Evolutionary conservation across 2,888 invertebrate genomes (phyloP).

Genomic region (Panorpa germanica): DNA sequence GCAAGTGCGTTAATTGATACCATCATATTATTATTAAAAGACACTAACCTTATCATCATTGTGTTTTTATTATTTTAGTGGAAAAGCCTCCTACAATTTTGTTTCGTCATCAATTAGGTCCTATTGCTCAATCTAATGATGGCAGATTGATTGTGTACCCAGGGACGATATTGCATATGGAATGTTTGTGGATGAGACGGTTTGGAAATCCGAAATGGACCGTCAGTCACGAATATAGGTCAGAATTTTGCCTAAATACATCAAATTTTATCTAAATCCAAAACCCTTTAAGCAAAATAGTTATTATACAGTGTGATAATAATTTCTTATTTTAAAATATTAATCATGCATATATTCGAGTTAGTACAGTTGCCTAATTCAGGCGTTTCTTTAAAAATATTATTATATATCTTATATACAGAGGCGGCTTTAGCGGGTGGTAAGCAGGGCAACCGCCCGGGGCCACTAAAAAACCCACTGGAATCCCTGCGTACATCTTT

Average conservation of each 20-base stretch:
- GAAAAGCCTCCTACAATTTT: slow-evolving; percentile 72
- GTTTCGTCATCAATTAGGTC: slow-evolving; percentile 63
- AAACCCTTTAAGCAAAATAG: slow-evolving; percentile 15
- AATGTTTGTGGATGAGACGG: slow-evolving; percentile 71
- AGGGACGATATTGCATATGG: slow-evolving; percentile 71
- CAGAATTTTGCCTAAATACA: slow-evolving; percentile 8
- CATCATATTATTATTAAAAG: background rate
- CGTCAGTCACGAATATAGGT: slow-evolving; percentile 44
- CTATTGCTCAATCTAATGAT: slow-evolving; percentile 73
- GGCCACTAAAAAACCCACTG: too few relatives aligned
- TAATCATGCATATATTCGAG: too few relatives aligned
- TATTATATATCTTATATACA: too few relatives aligned
- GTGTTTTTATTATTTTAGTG: slow-evolving; percentile 29
- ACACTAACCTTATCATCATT: slow-evolving; percentile 2
- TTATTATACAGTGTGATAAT: background rate
- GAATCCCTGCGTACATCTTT: too few relatives aligned
- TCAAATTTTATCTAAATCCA: slow-evolving; percentile 20
- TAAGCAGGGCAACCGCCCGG: too few relatives aligned
- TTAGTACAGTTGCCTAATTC: too few relatives aligned
- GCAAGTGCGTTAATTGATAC: slow-evolving; percentile 37
- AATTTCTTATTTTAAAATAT: too few relatives aligned
- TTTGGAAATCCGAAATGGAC: slow-evolving; percentile 79
- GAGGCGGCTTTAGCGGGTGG: too few relatives aligned
- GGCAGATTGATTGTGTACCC: slow-evolving; percentile 73
- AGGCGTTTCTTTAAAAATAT: too few relatives aligned